Percentiles rank a stretch among this genome's conserved stretches.
Conservation (phyloP, 2,113 vertebrate species). For the Calonectris borealis region DNA sequence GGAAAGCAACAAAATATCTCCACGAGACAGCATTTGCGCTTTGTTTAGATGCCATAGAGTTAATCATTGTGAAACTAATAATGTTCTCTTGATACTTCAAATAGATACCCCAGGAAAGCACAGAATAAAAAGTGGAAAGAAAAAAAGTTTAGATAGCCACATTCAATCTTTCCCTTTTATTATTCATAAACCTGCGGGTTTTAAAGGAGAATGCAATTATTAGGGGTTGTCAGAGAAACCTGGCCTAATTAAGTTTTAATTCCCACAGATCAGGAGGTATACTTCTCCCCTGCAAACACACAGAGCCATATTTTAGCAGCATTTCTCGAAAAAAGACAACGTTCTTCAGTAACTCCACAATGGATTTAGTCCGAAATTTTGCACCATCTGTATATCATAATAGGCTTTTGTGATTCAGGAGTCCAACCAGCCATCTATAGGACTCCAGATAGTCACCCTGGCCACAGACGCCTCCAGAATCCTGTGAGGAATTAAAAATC, state of each 20-base stretch:
- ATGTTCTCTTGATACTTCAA: not conserved
- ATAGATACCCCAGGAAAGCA: not conserved
- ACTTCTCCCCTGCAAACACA: not conserved
- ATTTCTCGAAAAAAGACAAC: not conserved
- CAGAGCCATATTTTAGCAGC: not conserved
- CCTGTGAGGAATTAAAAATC: not conserved
- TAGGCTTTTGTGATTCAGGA: not conserved
- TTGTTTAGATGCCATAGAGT: not conserved
- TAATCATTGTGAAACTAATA: not conserved
- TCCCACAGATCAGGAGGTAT: not conserved
- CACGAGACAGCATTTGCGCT: not conserved
- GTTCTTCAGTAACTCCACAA: not conserved
- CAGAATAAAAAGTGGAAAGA: not conserved
- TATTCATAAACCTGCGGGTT: not conserved
- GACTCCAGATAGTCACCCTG: not conserved
- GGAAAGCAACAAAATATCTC: not conserved
- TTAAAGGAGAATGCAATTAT: not conserved
- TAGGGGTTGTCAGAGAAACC: not conserved
- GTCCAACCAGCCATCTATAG: not conserved
- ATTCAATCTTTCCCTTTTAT: not conserved
- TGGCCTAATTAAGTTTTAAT: conserved; percentile 27
- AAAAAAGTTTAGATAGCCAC: not conserved
- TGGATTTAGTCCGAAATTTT: not conserved
- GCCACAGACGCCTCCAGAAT: not conserved
- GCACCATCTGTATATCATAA: not conserved